A percentile compares a stretch with the other conserved stretches of the same genome.
Evolutionary conservation across 92 coral and sea anemone species (phyloP).

Genomic region (Parazoanthus swiftii): DNA sequence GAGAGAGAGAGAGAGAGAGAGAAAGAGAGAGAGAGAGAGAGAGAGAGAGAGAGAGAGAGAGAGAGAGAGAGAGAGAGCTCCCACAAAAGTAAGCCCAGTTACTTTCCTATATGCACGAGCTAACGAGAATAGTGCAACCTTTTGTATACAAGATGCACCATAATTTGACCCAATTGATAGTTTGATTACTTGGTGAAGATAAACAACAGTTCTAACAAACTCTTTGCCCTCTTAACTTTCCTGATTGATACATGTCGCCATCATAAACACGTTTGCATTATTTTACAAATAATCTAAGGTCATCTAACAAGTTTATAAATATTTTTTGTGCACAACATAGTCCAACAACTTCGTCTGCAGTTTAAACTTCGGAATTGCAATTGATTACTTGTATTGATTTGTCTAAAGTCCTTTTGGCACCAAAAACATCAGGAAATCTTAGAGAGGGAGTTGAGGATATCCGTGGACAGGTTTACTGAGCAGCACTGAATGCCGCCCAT

Average conservation of each 20-base stretch:
- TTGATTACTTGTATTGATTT: too few relatives aligned
- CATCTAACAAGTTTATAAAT: too few relatives aligned
- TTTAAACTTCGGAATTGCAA: neutral
- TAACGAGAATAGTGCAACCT: neutral
- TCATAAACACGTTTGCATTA: too few relatives aligned
- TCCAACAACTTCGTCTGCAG: neutral
- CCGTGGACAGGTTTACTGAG: constrained; percentile 66
- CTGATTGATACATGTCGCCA: neutral
- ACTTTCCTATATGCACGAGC: neutral
- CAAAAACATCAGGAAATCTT: constrained; percentile 50
- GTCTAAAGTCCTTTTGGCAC: neutral
- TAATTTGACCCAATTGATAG: too few relatives aligned
- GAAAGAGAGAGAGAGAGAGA: too few relatives aligned
- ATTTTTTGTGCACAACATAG: too few relatives aligned
- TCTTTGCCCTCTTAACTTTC: too few relatives aligned
- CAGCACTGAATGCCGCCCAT: constrained; percentile 96
- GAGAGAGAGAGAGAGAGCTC: too few relatives aligned
- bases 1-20: too few relatives aligned
- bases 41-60: too few relatives aligned
- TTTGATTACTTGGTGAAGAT: neutral
- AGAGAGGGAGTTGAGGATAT: constrained; percentile 64
- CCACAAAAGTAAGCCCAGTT: neutral
- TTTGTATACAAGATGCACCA: neutral
- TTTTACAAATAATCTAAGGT: too few relatives aligned
- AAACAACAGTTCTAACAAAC: too few relatives aligned